Evolutionary conservation across 2,797 vertebrate genomes (phyloP).

Genomic region (Ceryle rudis): DNA sequence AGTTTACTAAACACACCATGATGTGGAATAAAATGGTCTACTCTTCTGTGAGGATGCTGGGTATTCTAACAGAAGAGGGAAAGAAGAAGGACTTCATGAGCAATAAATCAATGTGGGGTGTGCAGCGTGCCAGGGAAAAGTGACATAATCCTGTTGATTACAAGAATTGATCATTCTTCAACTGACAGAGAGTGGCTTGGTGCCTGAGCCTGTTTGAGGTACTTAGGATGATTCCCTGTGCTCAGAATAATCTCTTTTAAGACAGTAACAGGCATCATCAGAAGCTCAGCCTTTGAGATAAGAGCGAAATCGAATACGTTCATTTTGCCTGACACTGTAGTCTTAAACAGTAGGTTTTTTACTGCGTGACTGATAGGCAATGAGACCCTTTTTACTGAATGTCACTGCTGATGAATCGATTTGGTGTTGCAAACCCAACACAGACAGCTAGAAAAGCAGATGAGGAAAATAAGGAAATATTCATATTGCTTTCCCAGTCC

Average conservation of each 20-base stretch:
- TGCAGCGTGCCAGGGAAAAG: neutral
- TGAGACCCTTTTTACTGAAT: neutral
- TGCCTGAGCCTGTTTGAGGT: neutral
- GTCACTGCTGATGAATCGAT: neutral
- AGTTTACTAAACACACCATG: neutral
- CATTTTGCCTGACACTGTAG: neutral
- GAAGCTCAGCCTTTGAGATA: neutral
- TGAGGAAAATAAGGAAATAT: neutral
- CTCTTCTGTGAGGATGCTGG: neutral
- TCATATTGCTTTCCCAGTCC: neutral
- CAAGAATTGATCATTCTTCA: conserved; percentile 1
- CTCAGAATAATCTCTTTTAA: neutral
- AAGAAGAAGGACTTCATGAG: neutral
- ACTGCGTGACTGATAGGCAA: neutral
- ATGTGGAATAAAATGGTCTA: neutral
- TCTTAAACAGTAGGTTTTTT: neutral
- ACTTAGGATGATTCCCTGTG: neutral
- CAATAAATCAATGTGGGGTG: neutral
- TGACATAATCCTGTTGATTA: conserved; percentile 4
- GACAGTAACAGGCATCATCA: neutral
- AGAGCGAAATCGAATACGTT: neutral
- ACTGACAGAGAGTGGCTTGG: neutral
- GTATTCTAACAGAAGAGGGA: neutral
- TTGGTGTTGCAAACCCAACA: neutral
- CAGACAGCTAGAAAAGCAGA: neutral